Conservation (phyloP, 2,888 invertebrate genomes). For the Nomada lathburiana region DNA sequence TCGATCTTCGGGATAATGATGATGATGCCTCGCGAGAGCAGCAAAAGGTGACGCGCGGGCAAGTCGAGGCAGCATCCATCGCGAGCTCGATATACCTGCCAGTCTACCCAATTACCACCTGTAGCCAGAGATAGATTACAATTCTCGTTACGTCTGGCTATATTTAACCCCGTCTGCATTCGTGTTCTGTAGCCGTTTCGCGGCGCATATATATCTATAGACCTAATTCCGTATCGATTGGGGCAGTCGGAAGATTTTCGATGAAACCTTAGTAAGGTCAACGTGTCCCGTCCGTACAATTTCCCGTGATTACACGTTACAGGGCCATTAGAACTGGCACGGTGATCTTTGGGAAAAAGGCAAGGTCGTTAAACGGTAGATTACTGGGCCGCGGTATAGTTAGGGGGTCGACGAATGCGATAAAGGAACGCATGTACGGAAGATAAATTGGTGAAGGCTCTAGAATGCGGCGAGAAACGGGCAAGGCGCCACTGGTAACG, state of each 20-base stretch:
- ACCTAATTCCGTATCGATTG: background rate
- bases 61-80: slow-evolving; percentile 38
- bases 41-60: slow-evolving; percentile 28
- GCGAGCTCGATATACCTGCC: slow-evolving; percentile 53
- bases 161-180: slow-evolving; percentile 66
- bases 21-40: slow-evolving; percentile 45
- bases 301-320: background rate
- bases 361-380: slow-evolving; percentile 34
- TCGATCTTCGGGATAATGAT: slow-evolving; percentile 62
- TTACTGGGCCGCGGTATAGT: background rate
- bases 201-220: background rate
- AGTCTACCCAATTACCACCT: slow-evolving; percentile 71
- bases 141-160: slow-evolving; percentile 68
- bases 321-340: background rate
- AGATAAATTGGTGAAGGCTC: slow-evolving; percentile 33
- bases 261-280: background rate
- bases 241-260: background rate
- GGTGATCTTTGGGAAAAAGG: background rate
- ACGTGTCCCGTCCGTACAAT: background rate
- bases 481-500: slow-evolving; percentile 54
- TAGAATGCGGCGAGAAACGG: background rate
- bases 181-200: slow-evolving; percentile 15
- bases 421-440: background rate
- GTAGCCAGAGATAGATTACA: slow-evolving; percentile 73
- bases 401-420: background rate